Percentiles rank a stretch among this genome's conserved stretches.
Conservation (phyloP, 2,113 vertebrate species). For the Microcebus lehilahytsara region DNA sequence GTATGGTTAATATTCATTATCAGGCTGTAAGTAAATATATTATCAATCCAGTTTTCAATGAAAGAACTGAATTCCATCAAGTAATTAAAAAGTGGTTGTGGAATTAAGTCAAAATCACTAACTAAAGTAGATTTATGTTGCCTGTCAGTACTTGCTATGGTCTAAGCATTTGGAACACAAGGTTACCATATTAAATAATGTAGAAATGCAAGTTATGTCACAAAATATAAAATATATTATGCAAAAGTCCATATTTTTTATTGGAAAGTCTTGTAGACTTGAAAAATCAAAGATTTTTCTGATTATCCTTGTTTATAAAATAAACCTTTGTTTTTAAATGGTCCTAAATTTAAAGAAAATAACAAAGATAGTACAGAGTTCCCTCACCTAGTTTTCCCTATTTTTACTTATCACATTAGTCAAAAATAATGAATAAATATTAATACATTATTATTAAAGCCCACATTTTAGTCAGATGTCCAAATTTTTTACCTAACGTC, state of each 20-base stretch:
- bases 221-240: neutral
- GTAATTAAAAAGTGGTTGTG: constrained; percentile 14
- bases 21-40: neutral
- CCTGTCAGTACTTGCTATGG: neutral
- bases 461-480: neutral
- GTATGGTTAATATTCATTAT: neutral
- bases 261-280: neutral
- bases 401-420: neutral
- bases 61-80: neutral
- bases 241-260: neutral
- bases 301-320: fast-evolving
- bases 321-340: neutral
- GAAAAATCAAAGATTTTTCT: neutral
- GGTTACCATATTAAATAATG: neutral
- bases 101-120: neutral
- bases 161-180: neutral
- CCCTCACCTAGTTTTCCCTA: neutral
- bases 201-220: neutral
- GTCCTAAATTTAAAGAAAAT: neutral
- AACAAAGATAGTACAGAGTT: neutral
- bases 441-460: neutral
- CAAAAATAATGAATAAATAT: neutral
- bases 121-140: neutral
- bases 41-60: neutral
- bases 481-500: neutral